Conservation (phyloP, 2,888 invertebrate genomes). For the Anarsia innoxiella region DNA sequence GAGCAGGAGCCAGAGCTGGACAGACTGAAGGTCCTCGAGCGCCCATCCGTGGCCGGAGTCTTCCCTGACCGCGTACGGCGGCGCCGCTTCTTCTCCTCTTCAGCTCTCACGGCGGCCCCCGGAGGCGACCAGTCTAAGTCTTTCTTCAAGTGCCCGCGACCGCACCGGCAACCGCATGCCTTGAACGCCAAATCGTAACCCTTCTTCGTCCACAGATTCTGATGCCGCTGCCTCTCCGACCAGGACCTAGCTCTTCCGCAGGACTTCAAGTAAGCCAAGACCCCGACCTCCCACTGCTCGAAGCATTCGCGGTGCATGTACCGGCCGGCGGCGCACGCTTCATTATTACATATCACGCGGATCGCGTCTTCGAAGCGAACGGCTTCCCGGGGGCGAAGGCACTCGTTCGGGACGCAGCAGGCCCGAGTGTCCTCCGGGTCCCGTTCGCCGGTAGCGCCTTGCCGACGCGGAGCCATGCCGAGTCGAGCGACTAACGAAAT, state of each 20-base stretch:
- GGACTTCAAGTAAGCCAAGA: conserved; percentile 90
- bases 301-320: conserved; percentile 98
- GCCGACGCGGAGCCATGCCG: conserved; percentile 71
- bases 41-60: conserved; percentile 60
- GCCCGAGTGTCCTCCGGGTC: conserved; percentile 73
- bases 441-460: conserved; percentile 67
- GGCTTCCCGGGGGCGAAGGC: conserved; percentile 82
- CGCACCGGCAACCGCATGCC: conserved; percentile 95
- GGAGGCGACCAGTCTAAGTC: conserved; percentile 94
- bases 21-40: conserved; percentile 83
- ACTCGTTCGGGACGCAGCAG: conserved; percentile 91
- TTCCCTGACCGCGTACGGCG: conserved; percentile 54
- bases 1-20: conserved; percentile 89
- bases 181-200: conserved; percentile 97
- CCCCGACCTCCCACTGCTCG: conserved; percentile 93
- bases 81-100: conserved; percentile 65
- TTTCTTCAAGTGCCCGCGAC: conserved; percentile 93
- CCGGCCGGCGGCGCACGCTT: conserved; percentile 89
- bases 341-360: conserved; percentile 96
- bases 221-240: conserved; percentile 95
- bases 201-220: conserved; percentile 98
- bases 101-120: conserved; percentile 71
- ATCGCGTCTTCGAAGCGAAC: conserved; percentile 83
- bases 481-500: conserved; percentile 60
- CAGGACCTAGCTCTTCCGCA: conserved; percentile 94